Percentiles rank a stretch among this genome's conserved stretches.
Evolutionary conservation across 2,797 vertebrate species (phyloP).

Genomic region (Astyanax mexicanus): DNA sequence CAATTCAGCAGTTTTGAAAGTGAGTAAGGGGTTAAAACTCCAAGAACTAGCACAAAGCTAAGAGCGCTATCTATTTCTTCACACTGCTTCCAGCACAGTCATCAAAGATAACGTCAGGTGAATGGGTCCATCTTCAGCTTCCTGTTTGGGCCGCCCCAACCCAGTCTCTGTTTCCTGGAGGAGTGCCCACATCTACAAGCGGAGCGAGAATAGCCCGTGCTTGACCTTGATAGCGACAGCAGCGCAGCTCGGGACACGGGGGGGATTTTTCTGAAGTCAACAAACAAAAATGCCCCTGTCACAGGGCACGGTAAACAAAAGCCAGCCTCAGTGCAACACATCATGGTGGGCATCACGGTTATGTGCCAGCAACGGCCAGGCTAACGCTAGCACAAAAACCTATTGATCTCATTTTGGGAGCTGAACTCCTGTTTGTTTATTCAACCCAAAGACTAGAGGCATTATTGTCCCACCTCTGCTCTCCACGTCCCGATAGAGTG

Average conservation of each 20-base stretch:
- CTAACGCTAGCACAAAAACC: slow-evolving; percentile 42
- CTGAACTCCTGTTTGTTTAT: slow-evolving; percentile 20
- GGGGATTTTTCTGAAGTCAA: slow-evolving; percentile 54
- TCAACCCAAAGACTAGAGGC: slow-evolving; percentile 21
- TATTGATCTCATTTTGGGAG: slow-evolving; percentile 26
- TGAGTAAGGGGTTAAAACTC: background rate
- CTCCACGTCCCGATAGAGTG: background rate
- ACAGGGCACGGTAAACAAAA: slow-evolving; percentile 56
- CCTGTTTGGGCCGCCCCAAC: background rate
- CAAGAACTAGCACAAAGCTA: background rate
- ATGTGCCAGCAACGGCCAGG: slow-evolving; percentile 45
- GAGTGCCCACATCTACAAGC: slow-evolving; percentile 4
- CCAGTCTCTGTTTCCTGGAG: slow-evolving; percentile 1
- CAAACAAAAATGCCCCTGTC: slow-evolving; percentile 14
- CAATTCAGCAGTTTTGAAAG: no score
- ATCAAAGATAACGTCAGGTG: background rate
- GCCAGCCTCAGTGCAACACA: slow-evolving; percentile 51
- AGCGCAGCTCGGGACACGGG: background rate
- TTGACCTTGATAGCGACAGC: background rate
- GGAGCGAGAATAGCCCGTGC: background rate
- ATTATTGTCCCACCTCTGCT: slow-evolving; percentile 29
- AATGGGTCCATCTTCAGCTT: background rate
- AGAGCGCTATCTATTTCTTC: background rate
- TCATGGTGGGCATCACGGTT: slow-evolving; percentile 24
- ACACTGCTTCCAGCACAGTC: background rate